Evolutionary conservation across 92 coral and sea anemone species (phyloP).

Genomic region (Epizoanthus fatuus): DNA sequence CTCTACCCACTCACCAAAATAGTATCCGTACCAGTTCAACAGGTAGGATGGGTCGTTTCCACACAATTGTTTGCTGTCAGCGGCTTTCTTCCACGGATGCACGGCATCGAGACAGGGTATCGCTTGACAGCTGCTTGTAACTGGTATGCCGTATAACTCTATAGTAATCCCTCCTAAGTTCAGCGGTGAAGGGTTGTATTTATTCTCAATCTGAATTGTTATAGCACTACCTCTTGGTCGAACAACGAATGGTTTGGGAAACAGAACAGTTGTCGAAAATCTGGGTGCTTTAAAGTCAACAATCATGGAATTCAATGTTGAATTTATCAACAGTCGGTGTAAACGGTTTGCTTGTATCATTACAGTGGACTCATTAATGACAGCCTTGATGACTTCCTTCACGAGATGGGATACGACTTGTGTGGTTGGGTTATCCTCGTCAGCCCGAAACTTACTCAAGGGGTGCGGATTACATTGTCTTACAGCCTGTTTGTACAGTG

Average conservation of each 20-base stretch:
- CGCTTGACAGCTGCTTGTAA: not conserved
- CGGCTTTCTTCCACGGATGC: constrained; percentile 17
- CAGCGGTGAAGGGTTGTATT: not conserved
- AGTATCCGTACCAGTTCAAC: constrained; percentile 22
- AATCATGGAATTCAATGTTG: not conserved
- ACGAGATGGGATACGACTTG: not conserved
- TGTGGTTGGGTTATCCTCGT: not conserved
- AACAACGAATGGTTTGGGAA: constrained; percentile 20
- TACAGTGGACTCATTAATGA: not conserved
- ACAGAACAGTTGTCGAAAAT: constrained; percentile 8
- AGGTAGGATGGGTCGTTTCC: constrained; percentile 14
- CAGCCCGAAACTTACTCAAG: constrained; percentile 2
- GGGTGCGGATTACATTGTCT: not conserved
- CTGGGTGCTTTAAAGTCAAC: not conserved
- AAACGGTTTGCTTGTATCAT: not conserved
- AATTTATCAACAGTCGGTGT: constrained; percentile 1
- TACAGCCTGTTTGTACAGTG: constrained; percentile 5
- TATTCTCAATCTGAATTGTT: constrained; percentile 6
- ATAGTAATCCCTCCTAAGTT: not conserved
- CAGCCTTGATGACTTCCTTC: constrained; percentile 17
- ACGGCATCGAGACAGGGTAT: not conserved
- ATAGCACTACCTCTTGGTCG: constrained; percentile 22
- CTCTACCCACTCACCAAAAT: constrained; percentile 10
- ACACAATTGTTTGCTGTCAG: not conserved
- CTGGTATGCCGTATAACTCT: constrained; percentile 20